These are phyloP conservation scores for Notolepis coatsorum DNA, from an alignment of 2,797 vertebrate genomes.

Conservation along the genomic window DNA sequence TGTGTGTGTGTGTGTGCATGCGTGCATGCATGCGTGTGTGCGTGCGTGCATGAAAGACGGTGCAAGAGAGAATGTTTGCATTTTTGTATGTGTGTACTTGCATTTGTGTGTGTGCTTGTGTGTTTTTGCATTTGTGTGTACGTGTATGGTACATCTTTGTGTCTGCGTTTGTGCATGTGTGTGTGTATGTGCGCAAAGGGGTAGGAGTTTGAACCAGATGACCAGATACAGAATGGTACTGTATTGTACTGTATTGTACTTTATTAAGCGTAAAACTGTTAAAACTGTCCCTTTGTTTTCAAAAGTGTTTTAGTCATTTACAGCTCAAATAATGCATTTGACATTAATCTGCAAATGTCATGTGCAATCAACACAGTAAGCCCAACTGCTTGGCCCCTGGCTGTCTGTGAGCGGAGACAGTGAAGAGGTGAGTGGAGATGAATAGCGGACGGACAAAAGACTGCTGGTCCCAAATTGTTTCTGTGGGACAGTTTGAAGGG, in stretches of 20 bases:
- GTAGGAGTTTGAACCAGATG: no score
- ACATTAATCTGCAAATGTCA: no score
- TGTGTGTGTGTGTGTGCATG: background rate
- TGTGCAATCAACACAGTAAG: no score
- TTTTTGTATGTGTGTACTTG: background rate
- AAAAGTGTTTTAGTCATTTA: no score
- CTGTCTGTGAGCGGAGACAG: no score
- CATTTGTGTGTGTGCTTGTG: slow-evolving; percentile 28
- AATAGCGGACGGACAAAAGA: slow-evolving; percentile 10
- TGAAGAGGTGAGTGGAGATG: slow-evolving; percentile 12
- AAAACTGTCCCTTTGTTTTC: background rate
- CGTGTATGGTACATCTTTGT: no score
- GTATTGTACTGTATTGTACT: no score
- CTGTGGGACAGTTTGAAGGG: slow-evolving; percentile 64
- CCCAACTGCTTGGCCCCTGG: no score
- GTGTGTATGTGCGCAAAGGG: slow-evolving; percentile 48
- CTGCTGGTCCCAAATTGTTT: slow-evolving; percentile 33
- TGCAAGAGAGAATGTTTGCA: background rate
- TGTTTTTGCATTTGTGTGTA: slow-evolving; percentile 46
- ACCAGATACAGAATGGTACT: no score
- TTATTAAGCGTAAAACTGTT: background rate
- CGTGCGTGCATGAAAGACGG: background rate
- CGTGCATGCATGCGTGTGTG: slow-evolving; percentile 21
- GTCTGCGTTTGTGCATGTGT: background rate
- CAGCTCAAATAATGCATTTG: no score